Conservation (phyloP, 2,113 vertebrate genomes). For the Tyto alba region DNA sequence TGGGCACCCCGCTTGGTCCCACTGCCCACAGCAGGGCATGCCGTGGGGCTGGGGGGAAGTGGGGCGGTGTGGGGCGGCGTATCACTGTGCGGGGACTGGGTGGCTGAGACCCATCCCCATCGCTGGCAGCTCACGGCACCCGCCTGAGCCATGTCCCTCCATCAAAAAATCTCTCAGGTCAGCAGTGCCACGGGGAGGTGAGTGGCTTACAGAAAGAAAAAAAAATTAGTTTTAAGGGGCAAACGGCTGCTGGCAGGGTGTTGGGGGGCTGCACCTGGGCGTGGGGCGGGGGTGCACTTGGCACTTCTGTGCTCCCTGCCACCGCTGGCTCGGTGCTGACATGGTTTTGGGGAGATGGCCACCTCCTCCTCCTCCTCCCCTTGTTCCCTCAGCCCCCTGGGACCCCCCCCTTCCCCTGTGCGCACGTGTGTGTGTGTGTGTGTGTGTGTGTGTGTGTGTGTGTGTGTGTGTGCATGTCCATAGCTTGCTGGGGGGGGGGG, state of each 20-base stretch:
- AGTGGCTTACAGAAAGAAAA: background rate
- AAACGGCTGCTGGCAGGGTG: background rate
- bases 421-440: accelerated
- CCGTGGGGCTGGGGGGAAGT: background rate
- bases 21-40: background rate
- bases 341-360: background rate
- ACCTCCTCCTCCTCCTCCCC: background rate
- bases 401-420: background rate
- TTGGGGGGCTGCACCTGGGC: background rate
- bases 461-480: background rate
- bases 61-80: background rate
- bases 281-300: background rate
- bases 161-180: background rate
- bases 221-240: background rate
- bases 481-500: background rate
- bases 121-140: background rate
- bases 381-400: background rate
- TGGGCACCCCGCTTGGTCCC: background rate
- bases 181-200: accelerated
- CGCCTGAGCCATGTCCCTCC: background rate
- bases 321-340: background rate
- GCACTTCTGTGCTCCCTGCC: background rate
- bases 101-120: background rate
- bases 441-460: background rate
- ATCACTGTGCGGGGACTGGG: background rate